Evolutionary conservation across 2,888 invertebrate genomes (phyloP).

Genomic region (Drosophila neonasuta): DNA sequence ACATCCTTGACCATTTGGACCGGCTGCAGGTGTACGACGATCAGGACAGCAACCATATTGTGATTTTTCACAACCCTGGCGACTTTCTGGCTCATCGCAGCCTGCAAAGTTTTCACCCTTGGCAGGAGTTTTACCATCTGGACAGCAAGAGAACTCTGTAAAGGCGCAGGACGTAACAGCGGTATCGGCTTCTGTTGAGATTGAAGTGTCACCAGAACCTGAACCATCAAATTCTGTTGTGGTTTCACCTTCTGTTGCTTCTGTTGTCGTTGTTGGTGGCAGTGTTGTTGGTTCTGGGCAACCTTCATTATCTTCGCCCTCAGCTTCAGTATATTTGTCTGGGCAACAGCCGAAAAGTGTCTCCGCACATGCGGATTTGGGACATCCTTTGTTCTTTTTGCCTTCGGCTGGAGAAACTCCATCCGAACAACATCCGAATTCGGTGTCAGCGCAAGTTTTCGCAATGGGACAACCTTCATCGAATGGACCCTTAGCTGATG

Average conservation of each 20-base stretch:
- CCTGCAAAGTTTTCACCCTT: constrained; percentile 83
- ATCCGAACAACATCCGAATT: constrained; percentile 92
- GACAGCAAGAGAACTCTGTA: constrained; percentile 86
- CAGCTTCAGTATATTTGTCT: constrained; percentile 89
- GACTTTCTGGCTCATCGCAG: constrained; percentile 57
- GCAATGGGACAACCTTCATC: constrained; percentile 89
- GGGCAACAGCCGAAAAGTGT: constrained; percentile 94
- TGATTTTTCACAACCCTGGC: constrained; percentile 83
- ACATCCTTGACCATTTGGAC: constrained; percentile 89
- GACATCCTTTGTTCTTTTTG: constrained; percentile 88
- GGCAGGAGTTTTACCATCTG: constrained; percentile 86
- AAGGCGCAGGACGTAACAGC: constrained; percentile 82
- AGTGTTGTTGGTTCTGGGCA: constrained; percentile 87
- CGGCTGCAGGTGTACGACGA: constrained; percentile 86
- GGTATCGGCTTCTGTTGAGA: constrained; percentile 43
- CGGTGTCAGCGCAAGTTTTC: constrained; percentile 89
- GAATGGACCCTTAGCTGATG: constrained; percentile 91
- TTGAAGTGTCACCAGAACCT: constrained; percentile 55
- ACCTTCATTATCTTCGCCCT: constrained; percentile 90
- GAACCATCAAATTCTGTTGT: constrained; percentile 63
- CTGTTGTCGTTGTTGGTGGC: constrained; percentile 72
- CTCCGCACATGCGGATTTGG: constrained; percentile 87
- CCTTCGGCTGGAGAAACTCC: constrained; percentile 90
- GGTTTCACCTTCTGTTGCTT: constrained; percentile 40
- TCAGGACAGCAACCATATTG: constrained; percentile 91